Evolutionary conservation across 2,113 vertebrate genomes (phyloP), one percentile per base, ranked within the genome.

Genomic region (Laterallus jamaicensis): DNA sequence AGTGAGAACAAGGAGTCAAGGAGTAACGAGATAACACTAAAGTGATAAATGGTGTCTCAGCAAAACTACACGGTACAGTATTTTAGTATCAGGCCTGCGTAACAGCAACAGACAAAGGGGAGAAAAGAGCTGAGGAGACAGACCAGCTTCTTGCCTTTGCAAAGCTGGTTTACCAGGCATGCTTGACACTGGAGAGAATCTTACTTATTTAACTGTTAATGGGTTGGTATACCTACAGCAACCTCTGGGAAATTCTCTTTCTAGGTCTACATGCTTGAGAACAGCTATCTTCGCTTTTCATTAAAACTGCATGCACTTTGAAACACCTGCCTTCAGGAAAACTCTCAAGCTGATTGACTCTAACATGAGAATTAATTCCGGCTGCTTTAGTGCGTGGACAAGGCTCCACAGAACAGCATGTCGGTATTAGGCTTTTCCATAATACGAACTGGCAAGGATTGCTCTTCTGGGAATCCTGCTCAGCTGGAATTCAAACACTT

Each of bases 301-400:
- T 97, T 97, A 96, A 93, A 97, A 88, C 83, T 62, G 66, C 73
- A 50, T 40, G 88, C 83, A 82, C 92, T 96, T 89, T 62, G 92
- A 91, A 96, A 91, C 78, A 95, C 81, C 93, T 96, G 96, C 93
- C 92, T 97, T 90, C 86, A 94, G 91, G 88, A 96, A 92, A 96
- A 94, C 83, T 96, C 95, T 93, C 95, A 78, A 47, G 88, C 88
- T 93, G 92, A 96, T 92, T 93, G 93, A 92, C 74, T 96, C 83
- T 79, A 96, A 96, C 92, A 91, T 69, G 70, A 95, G 95, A 97
- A 96, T 96, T 96, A 96, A 97, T 96, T 96, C 96, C 85, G 95
- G 88, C 86, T 93, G 93, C 83, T 91, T 69, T 56, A 93, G 73
- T 7, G 74, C 2, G 7, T 63, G 88, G 93, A 93, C 62, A 79